Conservation (phyloP, 1,140 invertebrate species). For the Lysiphlebus fabarum region DNA sequence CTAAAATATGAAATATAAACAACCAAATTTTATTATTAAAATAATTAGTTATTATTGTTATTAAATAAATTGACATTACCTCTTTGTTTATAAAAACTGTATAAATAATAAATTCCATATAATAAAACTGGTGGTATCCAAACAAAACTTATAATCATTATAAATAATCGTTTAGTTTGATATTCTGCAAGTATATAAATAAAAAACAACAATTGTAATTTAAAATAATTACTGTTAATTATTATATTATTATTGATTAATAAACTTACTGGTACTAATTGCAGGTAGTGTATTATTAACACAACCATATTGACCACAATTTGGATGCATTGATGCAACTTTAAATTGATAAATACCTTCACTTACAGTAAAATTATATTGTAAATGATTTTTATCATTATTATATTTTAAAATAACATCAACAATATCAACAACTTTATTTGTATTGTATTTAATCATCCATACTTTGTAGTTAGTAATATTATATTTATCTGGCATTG, state of each 20-base stretch:
- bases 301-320: constrained; percentile 41
- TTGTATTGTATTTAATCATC: constrained; percentile 40
- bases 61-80: constrained; percentile 24
- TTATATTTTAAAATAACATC: constrained; percentile 21
- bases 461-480: constrained; percentile 42
- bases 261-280: constrained; percentile 43
- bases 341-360: constrained; percentile 45
- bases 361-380: constrained; percentile 33
- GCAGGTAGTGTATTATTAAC: constrained; percentile 44
- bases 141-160: constrained; percentile 51
- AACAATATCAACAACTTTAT: constrained; percentile 23
- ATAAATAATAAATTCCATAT: constrained; percentile 42
- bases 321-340: constrained; percentile 43
- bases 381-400: constrained; percentile 22
- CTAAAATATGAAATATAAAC: constrained; percentile 1
- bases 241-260: constrained; percentile 9
- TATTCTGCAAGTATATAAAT: constrained; percentile 39
- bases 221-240: not conserved
- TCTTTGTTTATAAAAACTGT: constrained; percentile 43
- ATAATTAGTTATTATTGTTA: constrained; percentile 16
- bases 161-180: constrained; percentile 37
- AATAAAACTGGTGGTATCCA: constrained; percentile 49
- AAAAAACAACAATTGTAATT: not conserved
- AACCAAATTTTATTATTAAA: constrained; percentile 12
- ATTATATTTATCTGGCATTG: constrained; percentile 41